Percentiles rank a stretch among this genome's conserved stretches.
These are phyloP conservation scores for Drosophila formosana DNA, from an alignment of 2,888 invertebrate genomes.

Conservation along the genomic window DNA sequence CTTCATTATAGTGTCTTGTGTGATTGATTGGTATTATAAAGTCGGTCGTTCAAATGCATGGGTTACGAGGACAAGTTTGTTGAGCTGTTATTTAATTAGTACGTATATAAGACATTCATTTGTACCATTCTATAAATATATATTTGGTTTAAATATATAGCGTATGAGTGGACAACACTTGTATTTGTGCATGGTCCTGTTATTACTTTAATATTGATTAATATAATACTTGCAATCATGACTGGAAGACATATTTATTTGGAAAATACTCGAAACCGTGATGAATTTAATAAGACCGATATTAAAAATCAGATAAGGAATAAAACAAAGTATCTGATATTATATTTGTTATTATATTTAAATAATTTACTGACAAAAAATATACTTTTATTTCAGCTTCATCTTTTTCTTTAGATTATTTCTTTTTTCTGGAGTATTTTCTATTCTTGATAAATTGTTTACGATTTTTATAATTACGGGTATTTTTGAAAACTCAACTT, in stretches of 20 bases:
- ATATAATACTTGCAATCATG: constrained; percentile 5
- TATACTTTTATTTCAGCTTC: constrained; percentile 9
- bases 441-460: constrained; percentile 10
- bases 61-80: not conserved
- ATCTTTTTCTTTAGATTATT: constrained; percentile 14
- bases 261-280: not conserved
- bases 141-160: not conserved
- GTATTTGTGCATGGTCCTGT: constrained; percentile 10
- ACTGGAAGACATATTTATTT: constrained; percentile 6
- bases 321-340: constrained; percentile 8
- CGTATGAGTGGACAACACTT: constrained; percentile 9
- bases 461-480: constrained; percentile 11
- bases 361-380: too few species aligned
- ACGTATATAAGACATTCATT: not conserved
- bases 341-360: not conserved
- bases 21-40: not conserved
- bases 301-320: not conserved
- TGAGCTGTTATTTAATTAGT: constrained; percentile 11
- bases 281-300: not conserved
- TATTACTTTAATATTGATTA: constrained; percentile 6
- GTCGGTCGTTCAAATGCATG: not conserved
- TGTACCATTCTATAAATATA: too few species aligned
- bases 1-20: not conserved
- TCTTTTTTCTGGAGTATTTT: constrained; percentile 9
- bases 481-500: not conserved